Base-by-base conservation (phyloP, 1,140 invertebrate genomes). In the Sycophila sp. region DNA sequence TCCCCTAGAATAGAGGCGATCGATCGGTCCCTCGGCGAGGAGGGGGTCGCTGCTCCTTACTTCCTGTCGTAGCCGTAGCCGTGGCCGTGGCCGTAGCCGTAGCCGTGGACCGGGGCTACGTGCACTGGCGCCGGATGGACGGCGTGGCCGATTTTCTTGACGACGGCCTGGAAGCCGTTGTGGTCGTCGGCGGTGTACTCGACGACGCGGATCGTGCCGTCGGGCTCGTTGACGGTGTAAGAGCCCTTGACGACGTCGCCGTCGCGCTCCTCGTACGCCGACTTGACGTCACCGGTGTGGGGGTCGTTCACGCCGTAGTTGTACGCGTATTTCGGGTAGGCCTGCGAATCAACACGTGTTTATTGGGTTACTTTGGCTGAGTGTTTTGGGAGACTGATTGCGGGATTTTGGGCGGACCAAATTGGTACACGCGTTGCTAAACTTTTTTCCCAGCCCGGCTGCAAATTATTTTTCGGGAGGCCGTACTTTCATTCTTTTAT, bases 181-280 rank as follows among this genome's bases (percentile, higher is more conserved):
- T 84, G 83, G 11, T 80, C 75, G 68, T 87, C 86, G 6, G 86
- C 85, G 6, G 84, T 85, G 73, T 87, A 87, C 15, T 82, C 81
- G 13, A 86, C 86, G 7, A 84, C 77, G n/a, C 85, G 77, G 17
- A 83, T 77, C 1, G 84, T 84, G 26, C 86, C 86, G 55, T 87
- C 86, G 10, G 86, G 83, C 58, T 86, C 84, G 64, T 86, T 82
- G 24, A 86, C 69, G 22, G 79, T 83, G 77, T 87, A 88, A 15
- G 81, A 83, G 10, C 87, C 87, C 53, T 83, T 83, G 53, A 86
- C 84, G 0, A 83, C 80, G 67, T 87, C 86, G 15, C 86, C 86
- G 62, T 87, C 82, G 7, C 85, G 75, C 22, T 80, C 82, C 70
- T 87, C 86, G 70, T 84, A 79, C 49, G 83, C 81, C 26, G 81